Evolutionary conservation across 2,888 invertebrate species (phyloP).

Genomic region (Oeneis ivallda): DNA sequence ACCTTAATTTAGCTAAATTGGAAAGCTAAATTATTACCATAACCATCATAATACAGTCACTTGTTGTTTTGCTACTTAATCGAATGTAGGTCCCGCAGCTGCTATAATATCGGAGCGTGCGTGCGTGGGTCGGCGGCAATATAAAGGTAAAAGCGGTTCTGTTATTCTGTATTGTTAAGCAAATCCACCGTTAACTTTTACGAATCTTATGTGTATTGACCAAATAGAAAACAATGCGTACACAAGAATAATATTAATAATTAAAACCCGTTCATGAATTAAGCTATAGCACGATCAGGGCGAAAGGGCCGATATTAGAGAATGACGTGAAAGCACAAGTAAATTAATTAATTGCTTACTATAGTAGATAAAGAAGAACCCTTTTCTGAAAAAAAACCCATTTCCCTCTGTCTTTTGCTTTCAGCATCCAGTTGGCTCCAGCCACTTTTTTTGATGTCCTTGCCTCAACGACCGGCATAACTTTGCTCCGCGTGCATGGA

Average conservation of each 20-base stretch:
- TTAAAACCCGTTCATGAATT: background rate
- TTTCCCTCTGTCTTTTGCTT: too few species aligned
- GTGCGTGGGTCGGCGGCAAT: constrained; percentile 20
- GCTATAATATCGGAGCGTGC: constrained; percentile 6
- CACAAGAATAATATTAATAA: constrained; percentile 2
- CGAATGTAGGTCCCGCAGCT: constrained; percentile 21
- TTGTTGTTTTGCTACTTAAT: constrained; percentile 14
- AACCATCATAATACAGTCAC: background rate
- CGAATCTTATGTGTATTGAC: constrained; percentile 26
- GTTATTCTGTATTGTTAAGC: constrained; percentile 23
- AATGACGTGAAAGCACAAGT: background rate
- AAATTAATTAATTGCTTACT: too few species aligned
- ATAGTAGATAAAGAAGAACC: too few species aligned
- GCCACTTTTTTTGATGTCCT: too few species aligned
- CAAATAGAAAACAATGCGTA: constrained; percentile 18
- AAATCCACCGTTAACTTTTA: constrained; percentile 27
- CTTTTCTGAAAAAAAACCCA: too few species aligned
- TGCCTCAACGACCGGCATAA: too few species aligned
- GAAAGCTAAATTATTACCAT: background rate
- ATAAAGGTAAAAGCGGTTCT: constrained; percentile 23
- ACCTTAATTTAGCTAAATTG: too few species aligned
- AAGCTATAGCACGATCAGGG: background rate
- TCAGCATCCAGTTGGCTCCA: too few species aligned
- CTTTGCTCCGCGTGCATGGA: too few species aligned
- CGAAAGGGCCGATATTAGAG: background rate